Evolutionary conservation across 2,797 vertebrate genomes (phyloP), one percentile per base, ranked within the genome.

Genomic region (Periparus ater): DNA sequence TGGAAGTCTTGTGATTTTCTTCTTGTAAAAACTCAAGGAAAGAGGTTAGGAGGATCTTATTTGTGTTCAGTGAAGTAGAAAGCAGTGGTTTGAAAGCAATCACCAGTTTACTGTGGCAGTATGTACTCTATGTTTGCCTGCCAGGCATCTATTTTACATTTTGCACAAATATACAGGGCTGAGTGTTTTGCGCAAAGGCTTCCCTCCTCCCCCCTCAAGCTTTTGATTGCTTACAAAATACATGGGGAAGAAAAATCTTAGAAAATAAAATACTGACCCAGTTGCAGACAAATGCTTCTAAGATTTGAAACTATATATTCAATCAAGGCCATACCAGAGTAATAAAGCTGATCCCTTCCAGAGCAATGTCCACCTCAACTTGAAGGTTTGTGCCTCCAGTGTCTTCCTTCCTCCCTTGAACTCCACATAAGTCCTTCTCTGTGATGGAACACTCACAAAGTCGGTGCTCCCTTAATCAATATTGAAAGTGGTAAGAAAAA

Each of bases 51-150:
- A 87, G 63, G 89, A 81, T 78, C 58, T 61, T 81, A 92, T 94
- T 96, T 75, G 86, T 66, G 92, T 84, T 88, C 83, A 91, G 7
- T 84, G 80, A 95, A 94, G 79, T 81, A 84, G 83, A 92, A 95
- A 90, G 77, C 47, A 42, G 66, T 78, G 57, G 73, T 86, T 65
- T 94, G 83, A 91, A 94, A 84, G 79, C 76, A 93, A 80, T 84
- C 73, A 54, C 48, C 53, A 58, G 66, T 86, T 91, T 72, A 86
- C 62, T 81, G 80, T 68, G 66, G 74, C 70, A 94, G 58, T 75
- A 72, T 21, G 70, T 84, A 66, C 74, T 84, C 70, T 60, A 1
- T 47, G 57, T 85, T 93, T 96, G 80, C 77, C 94, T 93, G 80
- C 30, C 44, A 93, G 88, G 71, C 89, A 94, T 79, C 68, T 73